Conservation (phyloP, 2,113 vertebrate genomes). For the Loxodonta africana region DNA sequence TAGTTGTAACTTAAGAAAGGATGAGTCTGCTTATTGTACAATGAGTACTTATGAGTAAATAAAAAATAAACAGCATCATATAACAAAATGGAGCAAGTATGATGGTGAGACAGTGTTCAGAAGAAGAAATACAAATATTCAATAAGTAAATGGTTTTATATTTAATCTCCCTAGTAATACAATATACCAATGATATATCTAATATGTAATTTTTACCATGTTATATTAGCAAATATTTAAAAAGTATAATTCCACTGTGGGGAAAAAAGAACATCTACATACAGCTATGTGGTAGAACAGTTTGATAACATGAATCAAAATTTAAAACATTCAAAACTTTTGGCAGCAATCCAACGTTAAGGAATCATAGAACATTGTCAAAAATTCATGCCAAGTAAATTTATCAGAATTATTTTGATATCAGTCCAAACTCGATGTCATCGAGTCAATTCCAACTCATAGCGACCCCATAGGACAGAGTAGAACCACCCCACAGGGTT, state of each 20-base stretch:
- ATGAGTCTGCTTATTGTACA: not conserved
- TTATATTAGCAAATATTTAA: not conserved
- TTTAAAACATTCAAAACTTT: too few relatives aligned
- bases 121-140: not conserved
- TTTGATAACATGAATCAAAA: too few relatives aligned
- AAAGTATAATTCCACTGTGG: too few relatives aligned
- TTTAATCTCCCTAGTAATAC: not conserved
- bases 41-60: not conserved
- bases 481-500: too few relatives aligned
- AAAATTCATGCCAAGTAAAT: not conserved
- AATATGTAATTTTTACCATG: not conserved
- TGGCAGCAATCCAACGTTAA: not conserved
- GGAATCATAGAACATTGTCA: not conserved
- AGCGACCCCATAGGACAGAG: too few relatives aligned
- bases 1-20: not conserved
- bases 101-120: not conserved
- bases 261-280: too few relatives aligned
- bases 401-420: not conserved
- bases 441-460: too few relatives aligned
- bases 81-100: not conserved
- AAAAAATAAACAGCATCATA: not conserved
- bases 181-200: not conserved
- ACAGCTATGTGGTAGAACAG: too few relatives aligned
- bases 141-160: not conserved
- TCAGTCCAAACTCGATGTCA: too few relatives aligned